These are phyloP conservation scores for Ametastegia equiseti DNA, from an alignment of 2,888 invertebrate species.

Conservation along the genomic window DNA sequence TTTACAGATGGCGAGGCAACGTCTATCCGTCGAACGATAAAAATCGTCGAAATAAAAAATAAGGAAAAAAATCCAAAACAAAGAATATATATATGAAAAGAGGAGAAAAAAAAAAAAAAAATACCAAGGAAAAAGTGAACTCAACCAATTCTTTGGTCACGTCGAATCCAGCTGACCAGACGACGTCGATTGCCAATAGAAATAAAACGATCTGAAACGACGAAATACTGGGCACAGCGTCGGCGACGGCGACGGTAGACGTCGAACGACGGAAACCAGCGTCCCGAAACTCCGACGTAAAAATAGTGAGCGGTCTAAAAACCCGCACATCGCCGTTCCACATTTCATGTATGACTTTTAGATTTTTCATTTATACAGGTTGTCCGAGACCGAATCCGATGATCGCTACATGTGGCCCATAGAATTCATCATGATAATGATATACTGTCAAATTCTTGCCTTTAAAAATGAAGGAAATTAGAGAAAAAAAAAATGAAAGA, in stretches of 20 bases:
- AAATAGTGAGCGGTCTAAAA: slow-evolving; percentile 25
- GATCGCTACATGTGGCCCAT: slow-evolving; percentile 47
- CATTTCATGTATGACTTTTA: slow-evolving; percentile 68
- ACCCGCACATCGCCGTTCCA: background rate
- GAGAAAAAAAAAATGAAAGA: background rate
- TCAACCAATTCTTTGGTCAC: slow-evolving; percentile 33
- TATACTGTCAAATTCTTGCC: too few relatives aligned
- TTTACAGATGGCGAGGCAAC: background rate
- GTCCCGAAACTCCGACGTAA: slow-evolving; percentile 10
- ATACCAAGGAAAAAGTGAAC: background rate
- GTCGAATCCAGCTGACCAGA: slow-evolving; percentile 52
- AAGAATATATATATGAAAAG: background rate
- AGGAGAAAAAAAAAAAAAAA: background rate
- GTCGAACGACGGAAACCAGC: slow-evolving; percentile 14
- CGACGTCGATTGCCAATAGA: slow-evolving; percentile 48
- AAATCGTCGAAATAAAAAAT: too few relatives aligned
- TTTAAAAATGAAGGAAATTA: background rate
- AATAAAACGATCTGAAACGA: slow-evolving; percentile 47
- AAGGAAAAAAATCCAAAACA: background rate
- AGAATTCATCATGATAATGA: too few relatives aligned
- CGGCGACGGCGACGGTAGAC: too few relatives aligned
- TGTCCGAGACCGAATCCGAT: too few relatives aligned
- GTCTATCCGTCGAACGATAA: background rate
- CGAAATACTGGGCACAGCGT: slow-evolving; percentile 1
- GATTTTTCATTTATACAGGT: slow-evolving; percentile 73